A percentile compares a stretch with the other conserved stretches of the same genome.
Evolutionary conservation across 2,113 vertebrate genomes (phyloP).

Genomic region (Sigmodon hispidus): DNA sequence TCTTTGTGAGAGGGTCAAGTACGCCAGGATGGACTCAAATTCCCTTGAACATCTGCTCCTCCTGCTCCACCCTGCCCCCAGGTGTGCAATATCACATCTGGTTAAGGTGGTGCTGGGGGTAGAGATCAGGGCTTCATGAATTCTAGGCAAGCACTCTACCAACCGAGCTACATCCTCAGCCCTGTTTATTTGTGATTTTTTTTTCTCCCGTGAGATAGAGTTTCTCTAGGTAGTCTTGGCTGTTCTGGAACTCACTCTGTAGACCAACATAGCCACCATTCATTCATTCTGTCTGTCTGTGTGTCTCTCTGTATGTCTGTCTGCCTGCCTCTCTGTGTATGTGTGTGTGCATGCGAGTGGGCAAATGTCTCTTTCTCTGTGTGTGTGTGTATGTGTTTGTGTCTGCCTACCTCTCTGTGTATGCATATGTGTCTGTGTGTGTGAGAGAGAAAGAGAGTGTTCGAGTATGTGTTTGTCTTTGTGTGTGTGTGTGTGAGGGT

Average conservation of each 20-base stretch:
- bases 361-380: not conserved
- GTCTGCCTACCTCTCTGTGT: not conserved
- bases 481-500: not conserved
- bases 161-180: not conserved
- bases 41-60: not conserved
- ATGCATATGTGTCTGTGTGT: not conserved
- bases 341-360: not conserved
- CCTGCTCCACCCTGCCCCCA: not conserved
- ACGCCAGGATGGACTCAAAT: not conserved
- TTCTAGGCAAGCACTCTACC: not conserved
- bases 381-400: not conserved
- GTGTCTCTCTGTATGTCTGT: not conserved
- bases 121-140: too few species aligned
- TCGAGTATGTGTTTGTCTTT: not conserved
- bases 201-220: not conserved
- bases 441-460: too few species aligned
- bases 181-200: not conserved
- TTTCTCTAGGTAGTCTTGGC: not conserved
- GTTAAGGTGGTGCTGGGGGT: not conserved
- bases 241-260: not conserved
- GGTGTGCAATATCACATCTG: not conserved
- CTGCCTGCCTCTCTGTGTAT: not conserved
- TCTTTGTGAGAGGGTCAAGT: too few species aligned
- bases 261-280: not conserved
- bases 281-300: not conserved